Base-by-base conservation (phyloP, 1,140 invertebrate species). In the Drosophila paulistorum region DNA sequence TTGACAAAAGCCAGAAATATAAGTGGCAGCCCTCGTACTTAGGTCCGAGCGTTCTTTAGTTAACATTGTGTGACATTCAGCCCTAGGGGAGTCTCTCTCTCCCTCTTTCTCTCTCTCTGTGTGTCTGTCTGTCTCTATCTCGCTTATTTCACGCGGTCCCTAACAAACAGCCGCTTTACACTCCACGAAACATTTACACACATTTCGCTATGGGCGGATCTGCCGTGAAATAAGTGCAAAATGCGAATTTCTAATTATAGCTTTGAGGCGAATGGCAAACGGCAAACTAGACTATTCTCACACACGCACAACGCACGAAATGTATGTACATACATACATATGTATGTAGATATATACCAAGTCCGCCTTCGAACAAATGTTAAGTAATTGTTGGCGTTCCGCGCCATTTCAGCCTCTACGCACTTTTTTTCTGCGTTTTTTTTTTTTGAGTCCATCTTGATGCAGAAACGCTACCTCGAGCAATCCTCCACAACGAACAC, bases 401-500 rank as follows among this genome's bases (percentile, higher is more conserved):
- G 65, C 78, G 68, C 73, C 69, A 89, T 84, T 87, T 80, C 71
- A 74, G 58, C 59, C 69, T 81, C 71, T 89, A 89, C 84, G 84
- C 84, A 89, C 84, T 89, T 89, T 63, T 70, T n/a, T n/a, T n/a
- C n/a, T n/a, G n/a, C n/a, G n/a, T n/a, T n/a, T 89, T 89, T 63
- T 70, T 17, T 37, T 37, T 37, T 54, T 39, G 37, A 48, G 58
- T 65, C 77, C 82, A 89, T 89, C 84, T 89, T 89, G 84, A 89
- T 89, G 72, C 77, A 84, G 84, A 89, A 89, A 89, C 84, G 85
- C 84, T 81, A 78, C 84, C 85, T 41, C 77, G 30, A 81, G 84
- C 81, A 61, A 2, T 74, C 45, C 55, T 51, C 55, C 59, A 37
- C 20, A 39, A 55, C 58, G 23, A 65, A 11, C 9, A 37, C 37